phyloP scores from a whole-genome alignment of 2,113 vertebrate genomes.

The Toxotes jaculatrix region DNA sequence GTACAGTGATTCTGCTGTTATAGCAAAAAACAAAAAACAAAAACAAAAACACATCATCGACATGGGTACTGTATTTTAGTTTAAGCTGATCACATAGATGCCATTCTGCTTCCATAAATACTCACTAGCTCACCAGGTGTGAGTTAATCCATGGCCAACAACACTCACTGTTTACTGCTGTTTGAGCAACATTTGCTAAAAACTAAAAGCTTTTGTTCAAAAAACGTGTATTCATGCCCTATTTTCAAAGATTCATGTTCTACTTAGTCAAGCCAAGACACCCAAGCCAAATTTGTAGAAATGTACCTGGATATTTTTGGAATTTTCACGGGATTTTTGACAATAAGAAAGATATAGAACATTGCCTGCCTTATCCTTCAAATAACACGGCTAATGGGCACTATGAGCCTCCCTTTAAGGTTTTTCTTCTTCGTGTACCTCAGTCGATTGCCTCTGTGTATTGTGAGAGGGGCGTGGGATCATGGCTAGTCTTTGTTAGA shows the following conservation, averaged over 20 bases:
- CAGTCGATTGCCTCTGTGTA: slow-evolving; percentile 7
- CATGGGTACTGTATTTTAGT: not conserved
- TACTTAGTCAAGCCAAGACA: not conserved
- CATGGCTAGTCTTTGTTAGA: not conserved
- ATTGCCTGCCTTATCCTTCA: not conserved
- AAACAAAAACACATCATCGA: not conserved
- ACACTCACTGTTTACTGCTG: not conserved
- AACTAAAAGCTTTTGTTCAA: not conserved
- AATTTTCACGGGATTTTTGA: not conserved
- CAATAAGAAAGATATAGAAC: not conserved
- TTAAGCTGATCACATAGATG: not conserved
- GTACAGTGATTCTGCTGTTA: slow-evolving; percentile 4
- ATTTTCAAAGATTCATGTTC: not conserved
- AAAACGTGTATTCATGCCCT: not conserved
- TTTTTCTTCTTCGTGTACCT: slow-evolving; percentile 23
- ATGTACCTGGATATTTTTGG: not conserved
- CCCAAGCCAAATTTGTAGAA: not conserved
- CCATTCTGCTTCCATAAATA: not conserved
- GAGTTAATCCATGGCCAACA: not conserved
- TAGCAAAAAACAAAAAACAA: not conserved
- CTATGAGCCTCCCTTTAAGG: not conserved
- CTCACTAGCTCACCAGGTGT: not conserved
- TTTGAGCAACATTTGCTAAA: not conserved
- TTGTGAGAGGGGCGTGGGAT: slow-evolving; percentile 6
- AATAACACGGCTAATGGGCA: slow-evolving; percentile 18